Evolutionary conservation across 2,888 invertebrate species (phyloP), one percentile per base, ranked within the genome.

Genomic region (Acanthopleura granulata): DNA sequence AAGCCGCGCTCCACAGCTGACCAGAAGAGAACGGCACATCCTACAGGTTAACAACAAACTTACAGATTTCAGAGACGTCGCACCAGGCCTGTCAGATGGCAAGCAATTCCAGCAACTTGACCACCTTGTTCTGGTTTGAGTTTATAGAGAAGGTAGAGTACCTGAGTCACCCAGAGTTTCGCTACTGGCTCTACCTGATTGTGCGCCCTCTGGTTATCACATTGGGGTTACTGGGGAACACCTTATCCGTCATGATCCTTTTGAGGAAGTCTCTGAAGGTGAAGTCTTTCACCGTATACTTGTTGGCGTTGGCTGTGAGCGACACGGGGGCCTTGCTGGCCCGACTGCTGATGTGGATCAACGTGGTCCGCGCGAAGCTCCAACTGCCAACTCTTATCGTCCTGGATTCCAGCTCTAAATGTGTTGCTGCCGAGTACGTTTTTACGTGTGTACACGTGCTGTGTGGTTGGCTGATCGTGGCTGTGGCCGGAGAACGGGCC

Each of bases 391-490:
- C 50, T 3, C 6, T 76, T 14, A 49, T 78, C 27, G 62, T 62
- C 0, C 72, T 78, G 62, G 49, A 18, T 3, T 69, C 30, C 62
- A 40, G 40, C 11, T 40, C 69, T 22, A 50, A 51, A 0, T 78
- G 77, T 49, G 29, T 57, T 6, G 49, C 66, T 71, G 72, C 22
- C 29, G 77, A 78, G 69, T 78, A 78, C 49, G 49, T 78, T 25
- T 62, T 76, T 66, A 78, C 77, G 12, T 62, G 61, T 30, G 70
- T 72, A 69, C 74, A 76, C 30, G 71, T 78, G 49, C 30, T 78
- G 61, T 76, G 77, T 72, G 75, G 75, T n/a, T 78, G 77, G 77
- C 51, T 74, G 14, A 62, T 78, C n/a, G 77, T 78, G 62, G 40
- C 70, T 70, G 57, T 78, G 49, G 74, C 76, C 1, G 49, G 57